Percentiles rank a stretch among this genome's conserved stretches.
Evolutionary conservation across 2,113 vertebrate genomes (phyloP).

Genomic region (Strix aluco): DNA sequence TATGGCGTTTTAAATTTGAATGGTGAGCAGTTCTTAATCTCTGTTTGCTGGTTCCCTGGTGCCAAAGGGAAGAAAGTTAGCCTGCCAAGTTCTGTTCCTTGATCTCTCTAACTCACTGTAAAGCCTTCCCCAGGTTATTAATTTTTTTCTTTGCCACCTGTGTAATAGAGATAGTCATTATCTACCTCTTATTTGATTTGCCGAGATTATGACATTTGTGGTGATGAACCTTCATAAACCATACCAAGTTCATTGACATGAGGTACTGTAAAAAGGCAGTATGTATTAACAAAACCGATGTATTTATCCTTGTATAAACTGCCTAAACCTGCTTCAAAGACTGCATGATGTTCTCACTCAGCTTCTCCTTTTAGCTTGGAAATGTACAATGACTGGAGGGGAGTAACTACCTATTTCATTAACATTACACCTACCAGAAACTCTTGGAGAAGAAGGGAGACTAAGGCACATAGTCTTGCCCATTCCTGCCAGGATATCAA

Average conservation of each 20-base stretch:
- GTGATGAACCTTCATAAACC: neutral
- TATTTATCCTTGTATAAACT: neutral
- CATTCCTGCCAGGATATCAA: neutral
- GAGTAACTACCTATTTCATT: neutral
- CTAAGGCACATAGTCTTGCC: neutral
- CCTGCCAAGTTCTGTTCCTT: neutral
- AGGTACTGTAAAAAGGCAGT: neutral
- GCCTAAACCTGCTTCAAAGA: neutral
- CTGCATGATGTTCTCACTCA: neutral
- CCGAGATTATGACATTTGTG: neutral
- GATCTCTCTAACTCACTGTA: neutral
- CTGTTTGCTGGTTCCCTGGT: neutral
- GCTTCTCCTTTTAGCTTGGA: neutral
- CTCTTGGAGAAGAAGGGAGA: neutral
- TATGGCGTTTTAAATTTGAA: neutral
- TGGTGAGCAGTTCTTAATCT: neutral
- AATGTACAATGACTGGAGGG: neutral
- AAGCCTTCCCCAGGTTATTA: neutral
- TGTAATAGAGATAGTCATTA: neutral
- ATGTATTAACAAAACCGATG: neutral
- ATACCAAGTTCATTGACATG: neutral
- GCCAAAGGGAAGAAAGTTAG: neutral
- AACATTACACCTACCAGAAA: neutral
- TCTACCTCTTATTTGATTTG: neutral
- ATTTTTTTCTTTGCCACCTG: neutral